phyloP scores from a whole-genome alignment of 2,113 vertebrate species.

The Calonectris borealis region DNA sequence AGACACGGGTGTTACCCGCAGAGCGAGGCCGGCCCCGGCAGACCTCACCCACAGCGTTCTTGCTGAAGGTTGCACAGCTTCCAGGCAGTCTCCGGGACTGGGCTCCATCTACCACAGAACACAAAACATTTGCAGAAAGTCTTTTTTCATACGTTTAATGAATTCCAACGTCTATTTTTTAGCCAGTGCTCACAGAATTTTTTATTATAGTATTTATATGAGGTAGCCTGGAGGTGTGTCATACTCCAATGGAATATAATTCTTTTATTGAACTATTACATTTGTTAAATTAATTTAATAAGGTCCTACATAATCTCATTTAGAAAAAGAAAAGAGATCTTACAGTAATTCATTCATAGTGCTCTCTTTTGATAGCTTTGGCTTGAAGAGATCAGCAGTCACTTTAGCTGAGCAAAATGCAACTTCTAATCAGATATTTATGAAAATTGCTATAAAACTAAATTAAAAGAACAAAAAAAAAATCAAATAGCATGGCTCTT shows the following conservation, averaged over 20 bases:
- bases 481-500: neutral
- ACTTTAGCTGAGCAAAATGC: neutral
- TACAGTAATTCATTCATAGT: neutral
- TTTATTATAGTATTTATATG: neutral
- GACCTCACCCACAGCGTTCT: neutral
- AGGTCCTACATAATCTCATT: neutral
- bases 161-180: neutral
- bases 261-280: neutral
- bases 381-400: neutral
- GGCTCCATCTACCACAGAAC: neutral
- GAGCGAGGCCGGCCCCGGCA: fast-evolving
- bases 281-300: neutral
- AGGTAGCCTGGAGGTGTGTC: neutral
- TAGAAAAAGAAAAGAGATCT: neutral
- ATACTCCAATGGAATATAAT: neutral
- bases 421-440: neutral
- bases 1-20: neutral
- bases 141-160: neutral
- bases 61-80: fast-evolving
- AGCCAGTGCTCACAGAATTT: neutral
- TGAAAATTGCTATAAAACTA: neutral
- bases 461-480: neutral
- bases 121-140: neutral
- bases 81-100: neutral
- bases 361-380: neutral